Base-by-base conservation (phyloP, 2,888 invertebrate species). In the Thecophora atra region DNA sequence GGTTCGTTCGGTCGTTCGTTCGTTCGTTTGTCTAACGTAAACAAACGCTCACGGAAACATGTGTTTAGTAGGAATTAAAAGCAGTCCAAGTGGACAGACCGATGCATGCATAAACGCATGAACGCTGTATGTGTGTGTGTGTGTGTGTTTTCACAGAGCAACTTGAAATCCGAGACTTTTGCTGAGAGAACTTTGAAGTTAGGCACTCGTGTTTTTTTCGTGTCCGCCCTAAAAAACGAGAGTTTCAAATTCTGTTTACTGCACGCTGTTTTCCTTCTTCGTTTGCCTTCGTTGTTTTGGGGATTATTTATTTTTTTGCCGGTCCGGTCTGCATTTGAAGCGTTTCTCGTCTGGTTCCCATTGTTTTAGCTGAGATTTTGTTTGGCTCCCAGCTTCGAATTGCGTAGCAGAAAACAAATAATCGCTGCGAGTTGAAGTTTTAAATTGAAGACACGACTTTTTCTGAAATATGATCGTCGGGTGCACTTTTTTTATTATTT, bases 21-120 rank as follows among this genome's bases (percentile, higher is more conserved):
- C n/a, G 15, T 60, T 51, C 17, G 44, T 19, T 8, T 28, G 19
- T 5, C 47, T 24, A 66, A 24, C 47, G 52, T 30, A 65, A 72
- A 51, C 63, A 24, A 72, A 52, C 67, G 54, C 19, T 71, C 68
- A 71, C 67, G 68, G 73, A 71, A 73, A 71, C 63, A 68, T 71
- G 71, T 73, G 72, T 70, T 67, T 44, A 47, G 17, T 19, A 17
- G 51, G 26, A 19, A 54, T 30, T 54, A 19, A 42, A 63, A 54
- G 54, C 21, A 54, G 47, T 60, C 60, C 24, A 54, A 66, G 54
- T 54, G 66, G 13, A 17, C 64, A n/a, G 4, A n/a, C 28, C 7
- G 30, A 21, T 13, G 37, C 52, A 17, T 2, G 21, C 24, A 6
- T 26, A 52, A 21, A 19, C 66, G 51, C 52, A 30, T 19, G 28